These are phyloP conservation scores for Barbus barbus DNA, from an alignment of 2,113 vertebrate genomes.

Conservation along the genomic window DNA sequence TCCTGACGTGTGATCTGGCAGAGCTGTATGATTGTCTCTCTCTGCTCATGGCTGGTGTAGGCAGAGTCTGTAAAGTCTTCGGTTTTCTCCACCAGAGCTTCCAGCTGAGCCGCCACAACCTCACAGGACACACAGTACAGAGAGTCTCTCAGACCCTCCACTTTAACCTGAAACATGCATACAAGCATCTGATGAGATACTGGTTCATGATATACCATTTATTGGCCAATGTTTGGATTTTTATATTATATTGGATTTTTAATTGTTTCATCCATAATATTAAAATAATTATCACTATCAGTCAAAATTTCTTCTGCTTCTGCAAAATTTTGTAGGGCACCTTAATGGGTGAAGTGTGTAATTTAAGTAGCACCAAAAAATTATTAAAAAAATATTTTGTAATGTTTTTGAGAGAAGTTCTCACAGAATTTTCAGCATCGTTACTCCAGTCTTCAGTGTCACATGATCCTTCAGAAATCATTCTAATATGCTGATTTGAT, in stretches of 20 bases:
- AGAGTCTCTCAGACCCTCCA: slow-evolving; percentile 89
- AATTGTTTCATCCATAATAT: background rate
- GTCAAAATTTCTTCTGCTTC: background rate
- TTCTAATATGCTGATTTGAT: background rate
- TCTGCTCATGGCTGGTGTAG: slow-evolving; percentile 95
- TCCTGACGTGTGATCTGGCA: slow-evolving; percentile 85
- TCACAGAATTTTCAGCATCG: too few species aligned
- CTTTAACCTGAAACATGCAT: slow-evolving; percentile 63
- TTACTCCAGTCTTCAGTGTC: background rate
- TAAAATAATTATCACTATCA: background rate
- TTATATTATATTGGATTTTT: background rate
- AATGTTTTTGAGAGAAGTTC: too few species aligned
- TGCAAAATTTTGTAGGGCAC: too few species aligned
- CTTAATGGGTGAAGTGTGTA: too few species aligned
- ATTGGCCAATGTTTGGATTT: background rate
- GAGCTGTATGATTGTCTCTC: slow-evolving; percentile 89
- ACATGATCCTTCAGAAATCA: background rate
- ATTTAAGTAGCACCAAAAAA: too few species aligned
- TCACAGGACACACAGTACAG: slow-evolving; percentile 84
- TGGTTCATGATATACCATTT: background rate
- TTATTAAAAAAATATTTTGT: too few species aligned
- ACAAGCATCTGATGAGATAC: background rate
- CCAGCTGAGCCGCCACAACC: slow-evolving; percentile 81
- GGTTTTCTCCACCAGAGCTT: slow-evolving; percentile 87
- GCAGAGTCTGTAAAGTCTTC: slow-evolving; percentile 98